Percentiles rank a stretch among this genome's conserved stretches.
These are phyloP conservation scores for Meloidogyne chitwoodi DNA, from an alignment of 1,140 invertebrate genomes.

Conservation along the genomic window DNA sequence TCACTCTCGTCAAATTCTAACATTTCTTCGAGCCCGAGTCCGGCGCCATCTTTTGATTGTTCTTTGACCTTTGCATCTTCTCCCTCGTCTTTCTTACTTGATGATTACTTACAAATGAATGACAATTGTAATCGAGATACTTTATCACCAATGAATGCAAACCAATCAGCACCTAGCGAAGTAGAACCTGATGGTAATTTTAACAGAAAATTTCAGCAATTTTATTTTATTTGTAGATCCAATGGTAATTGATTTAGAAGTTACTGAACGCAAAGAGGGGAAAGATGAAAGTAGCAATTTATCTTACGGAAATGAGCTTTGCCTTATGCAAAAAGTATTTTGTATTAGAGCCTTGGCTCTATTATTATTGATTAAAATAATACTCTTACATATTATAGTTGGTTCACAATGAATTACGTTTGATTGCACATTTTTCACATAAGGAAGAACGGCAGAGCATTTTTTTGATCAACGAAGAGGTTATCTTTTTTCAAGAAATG, in stretches of 20 bases:
- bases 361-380: neutral
- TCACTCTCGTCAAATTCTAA: neutral
- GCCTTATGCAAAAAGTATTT: neutral
- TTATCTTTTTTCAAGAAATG: neutral
- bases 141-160: neutral
- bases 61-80: neutral
- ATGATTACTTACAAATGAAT: neutral
- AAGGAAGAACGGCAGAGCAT: constrained; percentile 18
- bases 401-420: neutral
- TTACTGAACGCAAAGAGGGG: neutral
- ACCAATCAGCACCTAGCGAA: neutral
- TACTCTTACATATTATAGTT: neutral
- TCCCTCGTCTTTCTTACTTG: neutral
- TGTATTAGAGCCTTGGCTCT: neutral
- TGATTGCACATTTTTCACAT: constrained; percentile 21
- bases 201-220: neutral
- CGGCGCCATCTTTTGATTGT: neutral
- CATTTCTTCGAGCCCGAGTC: neutral
- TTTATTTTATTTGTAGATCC: neutral
- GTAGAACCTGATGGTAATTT: neutral
- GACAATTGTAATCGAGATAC: neutral
- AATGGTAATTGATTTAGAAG: neutral
- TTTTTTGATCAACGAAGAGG: constrained; percentile 20
- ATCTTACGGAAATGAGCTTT: neutral
- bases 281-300: neutral